phyloP scores from a whole-genome alignment of 2,113 vertebrate species.

The Cinclus cinclus region DNA sequence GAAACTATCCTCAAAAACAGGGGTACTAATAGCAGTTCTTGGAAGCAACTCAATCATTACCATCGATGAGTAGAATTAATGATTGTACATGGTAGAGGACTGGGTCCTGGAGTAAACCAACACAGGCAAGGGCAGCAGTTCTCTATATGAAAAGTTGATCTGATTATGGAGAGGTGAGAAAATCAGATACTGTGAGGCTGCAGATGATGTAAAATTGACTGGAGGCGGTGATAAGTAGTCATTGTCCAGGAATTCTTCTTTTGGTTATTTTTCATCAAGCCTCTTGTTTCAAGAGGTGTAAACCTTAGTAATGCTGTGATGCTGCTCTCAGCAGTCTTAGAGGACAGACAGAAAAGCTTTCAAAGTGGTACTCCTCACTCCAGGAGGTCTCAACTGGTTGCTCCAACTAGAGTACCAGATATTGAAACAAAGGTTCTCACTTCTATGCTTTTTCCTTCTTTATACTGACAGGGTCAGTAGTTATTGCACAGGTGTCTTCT shows the following conservation, averaged over 20 bases:
- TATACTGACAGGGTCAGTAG: not conserved
- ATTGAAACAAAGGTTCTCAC: not conserved
- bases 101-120: not conserved
- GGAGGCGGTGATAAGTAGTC: not conserved
- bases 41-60: not conserved
- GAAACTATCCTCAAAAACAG: not conserved
- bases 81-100: not conserved
- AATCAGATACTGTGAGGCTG: not conserved
- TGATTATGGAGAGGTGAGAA: not conserved
- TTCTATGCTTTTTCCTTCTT: not conserved
- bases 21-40: not conserved
- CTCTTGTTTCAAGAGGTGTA: not conserved
- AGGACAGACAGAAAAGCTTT: not conserved
- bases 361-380: not conserved
- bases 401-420: not conserved
- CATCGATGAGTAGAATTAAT: not conserved
- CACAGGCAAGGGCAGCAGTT: not conserved
- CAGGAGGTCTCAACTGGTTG: not conserved
- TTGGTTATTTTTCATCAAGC: not conserved
- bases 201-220: not conserved
- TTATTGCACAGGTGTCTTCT: not conserved
- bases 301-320: not conserved
- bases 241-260: not conserved
- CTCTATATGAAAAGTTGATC: not conserved
- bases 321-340: not conserved